Evolutionary conservation across 2,888 invertebrate species (phyloP), one percentile per base, ranked within the genome.

Genomic region (Cryptocephalus primarius): DNA sequence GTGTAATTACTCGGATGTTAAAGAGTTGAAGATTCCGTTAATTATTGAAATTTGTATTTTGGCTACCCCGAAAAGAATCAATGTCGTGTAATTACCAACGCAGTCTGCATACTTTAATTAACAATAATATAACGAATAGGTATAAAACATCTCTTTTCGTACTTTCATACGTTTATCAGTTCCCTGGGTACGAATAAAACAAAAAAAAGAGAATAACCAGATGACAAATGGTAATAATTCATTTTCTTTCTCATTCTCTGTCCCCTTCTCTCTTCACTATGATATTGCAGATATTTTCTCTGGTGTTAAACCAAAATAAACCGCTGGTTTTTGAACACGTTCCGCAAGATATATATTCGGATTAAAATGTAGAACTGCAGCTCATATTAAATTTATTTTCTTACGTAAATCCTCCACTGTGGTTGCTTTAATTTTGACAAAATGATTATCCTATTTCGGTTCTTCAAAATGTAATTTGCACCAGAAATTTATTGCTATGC

Each of bases 291-390:
- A 22, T 22, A 22, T 22, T 22, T 22, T 6, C 22, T 22, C 22
- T 22, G 46, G 32, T 39, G 34, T 46, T 43, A 45, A 39, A 42
- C 38, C 41, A 42, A 46, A 42, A 42, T 46, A 46, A 46, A 39
- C 42, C 40, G 40, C 36, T 43, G 33, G 42, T 46, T 42, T 42
- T 46, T 46, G 43, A 46, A 46, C 43, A 42, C 42, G 33, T 42
- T 42, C 40, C 46, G 11, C 39, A 39, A 46, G 46, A 22, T 22
- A 46, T 46, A 46, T 46, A 46, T 46, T 33, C 42, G 34, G 46
- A 46, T 46, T 46, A 46, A 46, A 42, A 46, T 14, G 46, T 46
- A 46, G 36, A 46, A 46, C 34, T 46, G 46, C 42, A 42, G 42
- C 39, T 34, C 46, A 42, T 46, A 42, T 46, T 46, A 42, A 42